phyloP scores from a whole-genome alignment of 2,113 vertebrate genomes.

The Bothrops jararaca region DNA sequence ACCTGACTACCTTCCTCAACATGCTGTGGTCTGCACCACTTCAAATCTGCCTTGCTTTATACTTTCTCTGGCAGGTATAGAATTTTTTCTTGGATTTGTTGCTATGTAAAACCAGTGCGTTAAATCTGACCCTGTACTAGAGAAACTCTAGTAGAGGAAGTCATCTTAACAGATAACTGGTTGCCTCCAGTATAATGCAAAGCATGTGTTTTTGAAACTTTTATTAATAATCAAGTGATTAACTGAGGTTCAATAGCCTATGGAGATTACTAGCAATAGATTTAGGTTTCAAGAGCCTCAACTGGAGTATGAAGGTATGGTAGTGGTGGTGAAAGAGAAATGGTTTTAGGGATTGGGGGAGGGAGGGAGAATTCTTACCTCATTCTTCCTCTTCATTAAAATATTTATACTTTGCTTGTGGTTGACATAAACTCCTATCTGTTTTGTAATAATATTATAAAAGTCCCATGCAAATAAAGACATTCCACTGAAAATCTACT shows the following conservation, averaged over 20 bases:
- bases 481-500: not conserved
- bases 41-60: conserved; percentile 88
- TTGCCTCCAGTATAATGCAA: not conserved
- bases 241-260: not conserved
- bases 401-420: not conserved
- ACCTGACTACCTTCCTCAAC: conserved; percentile 85
- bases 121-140: not conserved
- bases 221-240: not conserved
- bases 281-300: not conserved
- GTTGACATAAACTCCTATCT: not conserved
- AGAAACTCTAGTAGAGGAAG: not conserved
- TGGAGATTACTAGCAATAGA: not conserved
- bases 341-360: too few species aligned
- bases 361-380: not conserved
- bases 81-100: not conserved
- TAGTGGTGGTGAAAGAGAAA: not conserved
- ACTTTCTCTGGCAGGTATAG: conserved; percentile 92
- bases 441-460: not conserved
- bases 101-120: not conserved
- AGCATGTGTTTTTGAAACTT: not conserved
- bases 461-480: not conserved
- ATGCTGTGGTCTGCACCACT: conserved; percentile 95
- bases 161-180: not conserved
- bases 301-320: not conserved
- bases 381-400: not conserved